Evolutionary conservation across 2,113 vertebrate genomes (phyloP), one percentile per base, ranked within the genome.

Genomic region (Callorhinus ursinus): DNA sequence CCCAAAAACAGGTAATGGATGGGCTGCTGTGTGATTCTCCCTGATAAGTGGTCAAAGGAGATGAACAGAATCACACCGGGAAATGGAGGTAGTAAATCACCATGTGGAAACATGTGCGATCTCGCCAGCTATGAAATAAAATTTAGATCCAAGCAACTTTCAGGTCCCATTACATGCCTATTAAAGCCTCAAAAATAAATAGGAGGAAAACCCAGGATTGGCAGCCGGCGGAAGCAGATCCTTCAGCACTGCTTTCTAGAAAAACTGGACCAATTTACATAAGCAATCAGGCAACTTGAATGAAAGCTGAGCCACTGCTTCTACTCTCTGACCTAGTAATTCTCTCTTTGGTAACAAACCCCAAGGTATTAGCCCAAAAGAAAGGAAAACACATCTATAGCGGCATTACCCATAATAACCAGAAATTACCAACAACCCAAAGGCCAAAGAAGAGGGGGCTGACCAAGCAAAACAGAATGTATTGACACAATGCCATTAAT

Each of bases 21-120:
- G 16, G 67, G 53, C 55, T 0, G 8, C 33, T 2, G 0, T n/a
- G 12, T 15, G 74, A 93, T 21, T 57, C 79, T 7, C 42, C 85
- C 21, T 2, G 63, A 86, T 82, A 96, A 94, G 80, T 63, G 95
- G 96, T 94, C 97, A 95, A 49, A 96, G 87, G 80, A 84, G 92
- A 95, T 61, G 81, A 77, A 59, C n/a, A 95, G 80, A 95, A 89
- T 81, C 55, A 51, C 87, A 80, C 77, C 7, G 31, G 92, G 89
- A 97, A 97, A 92, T n/a, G 80, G 74, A 77, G 55, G 36, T 8
- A 51, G 94, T 97, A 92, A 94, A 96, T 97, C 95, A 96, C 59
- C 24, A 6, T 0, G 0, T 82, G 94, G 90, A 55, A 93, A 81
- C 63, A 95, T 46, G 83, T 9, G 19, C 5, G 0, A 22, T 26